Evolutionary conservation across 1,140 invertebrate species (phyloP), one percentile per base, ranked within the genome.

Genomic region (Ridgeia piscesae): DNA sequence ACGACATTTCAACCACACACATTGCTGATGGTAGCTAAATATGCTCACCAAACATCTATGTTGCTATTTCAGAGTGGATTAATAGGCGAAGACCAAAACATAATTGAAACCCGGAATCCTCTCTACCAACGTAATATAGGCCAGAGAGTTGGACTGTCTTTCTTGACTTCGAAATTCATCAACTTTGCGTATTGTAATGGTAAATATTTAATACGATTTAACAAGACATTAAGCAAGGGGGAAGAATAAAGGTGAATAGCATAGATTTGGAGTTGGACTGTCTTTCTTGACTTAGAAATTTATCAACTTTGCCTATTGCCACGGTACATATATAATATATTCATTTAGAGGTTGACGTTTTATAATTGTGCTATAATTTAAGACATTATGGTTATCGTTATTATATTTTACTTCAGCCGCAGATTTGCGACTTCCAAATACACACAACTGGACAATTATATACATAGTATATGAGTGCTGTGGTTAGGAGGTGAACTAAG

Each of bases 271-370:
- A n/a, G n/a, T n/a, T n/a, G n/a, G n/a, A n/a, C 92, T 92, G 2
- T 92, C 92, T 48, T 92, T 92, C 58, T 27, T 91, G 6, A 91
- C 91, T 88, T 35, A 33, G 6, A 92, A 92, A 50, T 9, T 48
- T 42, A 92, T 92, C 27, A 92, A 92, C 90, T 48, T 58, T n/a
- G 89, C 89, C 33, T 92, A 92, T 34, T 92, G 92, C 34, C 14
- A 91, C 14, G 92, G 92, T 77, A 77, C 11, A 77, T 77, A 77
- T 31, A n/a, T n/a, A n/a, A n/a, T n/a, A n/a, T 4, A 77, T n/a
- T n/a, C n/a, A 42, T 42, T 42, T 42, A 42, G 42, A 42, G 42
- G 42, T 42, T 42, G 4, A 6, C 42, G 4, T 42, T 42, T 6
- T 42, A 11, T 42, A 11, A 42, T 42, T 42, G 4, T 42, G 42